These are phyloP conservation scores for Aphaenogaster rudis DNA, from an alignment of 1,140 invertebrate species.

Conservation along the genomic window DNA sequence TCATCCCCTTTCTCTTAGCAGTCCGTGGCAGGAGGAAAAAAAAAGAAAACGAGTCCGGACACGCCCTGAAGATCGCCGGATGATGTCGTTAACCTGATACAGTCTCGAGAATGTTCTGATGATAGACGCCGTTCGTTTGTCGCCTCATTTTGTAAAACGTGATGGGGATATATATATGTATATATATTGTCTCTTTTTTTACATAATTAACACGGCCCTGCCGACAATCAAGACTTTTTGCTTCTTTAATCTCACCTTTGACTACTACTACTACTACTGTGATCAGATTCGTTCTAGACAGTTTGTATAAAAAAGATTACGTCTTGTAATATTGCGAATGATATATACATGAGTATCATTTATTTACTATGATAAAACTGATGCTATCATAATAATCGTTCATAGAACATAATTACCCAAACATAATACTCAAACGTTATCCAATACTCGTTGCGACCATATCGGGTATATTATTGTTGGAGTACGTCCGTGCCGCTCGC, in stretches of 20 bases:
- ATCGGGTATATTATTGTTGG: neutral
- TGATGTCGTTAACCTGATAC: constrained; percentile 58
- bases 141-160: constrained; percentile 28
- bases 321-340: neutral
- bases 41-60: constrained; percentile 50
- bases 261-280: neutral
- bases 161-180: no score
- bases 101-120: constrained; percentile 31
- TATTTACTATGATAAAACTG: neutral
- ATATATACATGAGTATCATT: constrained; percentile 14
- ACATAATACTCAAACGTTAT: neutral
- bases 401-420: neutral
- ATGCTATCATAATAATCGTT: neutral
- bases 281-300: neutral
- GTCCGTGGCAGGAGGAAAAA: constrained; percentile 31
- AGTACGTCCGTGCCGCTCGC: constrained; percentile 4
- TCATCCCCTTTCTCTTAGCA: constrained; percentile 2
- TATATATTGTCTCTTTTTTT: neutral
- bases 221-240: neutral
- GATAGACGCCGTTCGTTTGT: constrained; percentile 12
- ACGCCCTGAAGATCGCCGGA: constrained; percentile 39
- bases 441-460: neutral
- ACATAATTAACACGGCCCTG: neutral
- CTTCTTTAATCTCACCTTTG: neutral
- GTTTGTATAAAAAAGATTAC: neutral